Percentiles rank a stretch among this genome's conserved stretches.
These are phyloP conservation scores for Drosophila seguyi DNA, from an alignment of 1,140 invertebrate species.

Conservation along the genomic window DNA sequence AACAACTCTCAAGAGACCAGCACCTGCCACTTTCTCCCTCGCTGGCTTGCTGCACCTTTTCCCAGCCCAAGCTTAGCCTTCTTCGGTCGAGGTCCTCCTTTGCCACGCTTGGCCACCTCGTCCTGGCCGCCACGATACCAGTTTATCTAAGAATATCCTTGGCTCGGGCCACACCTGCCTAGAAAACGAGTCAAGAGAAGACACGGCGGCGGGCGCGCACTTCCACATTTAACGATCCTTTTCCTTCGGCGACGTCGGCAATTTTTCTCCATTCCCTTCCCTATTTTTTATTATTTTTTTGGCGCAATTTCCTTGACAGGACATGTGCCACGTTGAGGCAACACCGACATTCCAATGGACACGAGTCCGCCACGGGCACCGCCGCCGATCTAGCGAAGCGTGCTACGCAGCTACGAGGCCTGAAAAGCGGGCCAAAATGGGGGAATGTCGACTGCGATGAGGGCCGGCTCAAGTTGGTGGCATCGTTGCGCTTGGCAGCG, in stretches of 20 bases:
- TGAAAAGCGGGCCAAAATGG: conserved; percentile 58
- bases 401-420: conserved; percentile 41
- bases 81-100: conserved; percentile 4
- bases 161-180: conserved; percentile 72
- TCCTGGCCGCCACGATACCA: conserved; percentile 71
- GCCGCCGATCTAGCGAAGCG: conserved; percentile 47
- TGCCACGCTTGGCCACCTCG: conserved; percentile 65
- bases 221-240: conserved; percentile 72
- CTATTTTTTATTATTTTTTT: conserved; percentile 36
- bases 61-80: conserved; percentile 31
- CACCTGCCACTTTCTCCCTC: conserved; percentile 50
- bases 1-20: conserved; percentile 6
- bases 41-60: conserved; percentile 36
- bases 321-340: conserved; percentile 61
- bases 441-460: conserved; percentile 67
- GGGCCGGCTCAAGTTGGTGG: conserved; percentile 56
- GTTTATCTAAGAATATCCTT: conserved; percentile 61
- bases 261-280: conserved; percentile 19
- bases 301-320: conserved; percentile 76
- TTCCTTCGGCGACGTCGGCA: conserved; percentile 37
- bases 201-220: conserved; percentile 63
- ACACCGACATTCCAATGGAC: conserved; percentile 68
- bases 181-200: conserved; percentile 66
- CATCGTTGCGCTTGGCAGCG: conserved; percentile 64
- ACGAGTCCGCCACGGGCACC: conserved; percentile 62